Conservation (phyloP, 2,888 invertebrate species). For the Caenorhabditis sp. region DNA sequence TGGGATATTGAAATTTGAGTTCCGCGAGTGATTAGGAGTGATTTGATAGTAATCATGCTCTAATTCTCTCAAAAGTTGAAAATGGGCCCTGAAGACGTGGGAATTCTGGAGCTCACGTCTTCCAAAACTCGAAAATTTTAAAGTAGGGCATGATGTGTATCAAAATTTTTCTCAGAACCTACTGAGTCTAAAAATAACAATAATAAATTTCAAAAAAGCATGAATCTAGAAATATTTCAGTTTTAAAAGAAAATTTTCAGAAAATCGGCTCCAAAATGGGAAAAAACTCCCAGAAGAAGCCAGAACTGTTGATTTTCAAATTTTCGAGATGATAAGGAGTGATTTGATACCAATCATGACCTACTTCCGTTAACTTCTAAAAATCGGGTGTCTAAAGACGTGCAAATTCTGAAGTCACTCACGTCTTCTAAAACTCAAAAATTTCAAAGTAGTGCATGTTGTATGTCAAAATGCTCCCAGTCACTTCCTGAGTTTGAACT, state of each 20-base stretch:
- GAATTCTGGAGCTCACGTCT: too few relatives aligned
- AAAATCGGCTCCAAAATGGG: not conserved
- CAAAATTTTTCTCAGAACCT: not conserved
- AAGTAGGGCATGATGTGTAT: not conserved
- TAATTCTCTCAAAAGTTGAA: not conserved
- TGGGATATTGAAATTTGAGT: not conserved
- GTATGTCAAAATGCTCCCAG: not conserved
- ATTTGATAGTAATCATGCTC: conserved; percentile 2
- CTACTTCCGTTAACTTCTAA: not conserved
- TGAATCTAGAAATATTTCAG: not conserved
- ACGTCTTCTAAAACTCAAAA: not conserved
- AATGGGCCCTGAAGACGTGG: too few relatives aligned
- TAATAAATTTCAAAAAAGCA: not conserved
- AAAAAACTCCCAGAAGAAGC: too few relatives aligned
- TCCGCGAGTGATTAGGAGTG: not conserved
- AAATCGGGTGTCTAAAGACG: too few relatives aligned
- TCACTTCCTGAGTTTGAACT: not conserved
- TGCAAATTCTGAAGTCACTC: too few relatives aligned
- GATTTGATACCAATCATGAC: conserved; percentile 4
- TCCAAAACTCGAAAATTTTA: not conserved
- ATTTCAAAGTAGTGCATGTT: not conserved
- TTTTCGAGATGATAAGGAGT: not conserved
- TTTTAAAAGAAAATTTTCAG: not conserved
- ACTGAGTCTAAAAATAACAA: not conserved
- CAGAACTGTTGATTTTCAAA: too few relatives aligned